Evolutionary conservation across 2,797 vertebrate genomes (phyloP), one percentile per base, ranked within the genome.

Genomic region (Paratrypauchen microcephalus): DNA sequence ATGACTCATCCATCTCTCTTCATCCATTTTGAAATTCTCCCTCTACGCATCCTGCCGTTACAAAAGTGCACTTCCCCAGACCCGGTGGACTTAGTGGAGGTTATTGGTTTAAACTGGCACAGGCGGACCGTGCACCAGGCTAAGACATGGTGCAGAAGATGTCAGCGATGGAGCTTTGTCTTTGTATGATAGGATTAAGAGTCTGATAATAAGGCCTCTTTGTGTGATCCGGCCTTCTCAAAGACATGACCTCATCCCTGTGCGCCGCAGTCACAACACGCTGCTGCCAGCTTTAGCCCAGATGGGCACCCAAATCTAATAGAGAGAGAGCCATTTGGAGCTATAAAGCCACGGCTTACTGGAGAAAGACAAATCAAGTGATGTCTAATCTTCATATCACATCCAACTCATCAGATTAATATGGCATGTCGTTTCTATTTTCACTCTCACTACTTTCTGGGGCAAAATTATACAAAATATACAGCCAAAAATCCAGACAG

Each of bases 181-280:
- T 89, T 79, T 84, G 79, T 82, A 72, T 88, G 89, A 93, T 93
- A 77, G 87, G 87, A 91, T 92, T 91, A 91, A 83, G 81, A 82
- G 86, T 69, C 83, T 85, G 86, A 89, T 91, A 83, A 92, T 91
- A 92, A 91, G 90, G 89, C 78, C 73, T 91, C 88, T 90, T 90
- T 92, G 91, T 92, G 87, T 89, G 89, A 91, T 91, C 84, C 86
- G 77, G 82, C 84, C 81, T 89, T 87, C 85, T 90, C 86, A 28
- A 89, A 94, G 93, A 94, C 93, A 89, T 94, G 93, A 94, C 90
- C 91, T 95, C 93, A 95, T 94, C 92, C 73, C 65, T 84, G 87
- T 83, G 80, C 74, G 73, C 81, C 76, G 85, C 81, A 88, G 88
- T 87, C 86, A 82, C 85, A 87, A 86, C 86, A 82, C 68, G 65